Conservation (phyloP, 37 sponge, comb jelly and placozoan species). For the Geodia barretti region DNA sequence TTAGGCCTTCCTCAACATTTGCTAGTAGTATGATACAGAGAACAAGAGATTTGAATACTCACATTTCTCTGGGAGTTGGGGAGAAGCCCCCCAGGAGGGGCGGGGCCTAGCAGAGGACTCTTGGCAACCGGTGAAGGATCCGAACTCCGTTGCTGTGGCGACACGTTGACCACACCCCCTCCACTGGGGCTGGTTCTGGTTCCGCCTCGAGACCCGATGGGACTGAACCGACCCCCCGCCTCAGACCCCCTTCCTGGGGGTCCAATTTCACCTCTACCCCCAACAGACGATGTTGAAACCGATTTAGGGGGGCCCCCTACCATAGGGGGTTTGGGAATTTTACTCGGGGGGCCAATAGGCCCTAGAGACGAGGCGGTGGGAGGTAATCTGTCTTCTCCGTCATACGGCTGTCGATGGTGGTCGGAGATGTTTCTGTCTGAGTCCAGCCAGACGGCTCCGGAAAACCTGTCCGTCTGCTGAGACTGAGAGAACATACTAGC, state of each 20-base stretch:
- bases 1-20: too few relatives aligned
- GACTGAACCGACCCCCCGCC: conserved; percentile 30
- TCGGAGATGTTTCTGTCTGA: background rate
- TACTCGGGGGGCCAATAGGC: conserved; percentile 65
- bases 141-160: conserved; percentile 22
- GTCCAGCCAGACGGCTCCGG: background rate
- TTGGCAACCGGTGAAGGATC: conserved; percentile 50
- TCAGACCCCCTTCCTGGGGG: background rate
- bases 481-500: background rate
- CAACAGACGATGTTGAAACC: background rate
- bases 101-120: conserved; percentile 64
- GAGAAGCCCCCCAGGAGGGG: conserved; percentile 48
- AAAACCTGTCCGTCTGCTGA: background rate
- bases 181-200: conserved; percentile 37
- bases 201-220: conserved; percentile 6
- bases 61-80: conserved; percentile 21
- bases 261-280: background rate
- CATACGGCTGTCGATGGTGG: background rate
- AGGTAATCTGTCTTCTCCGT: conserved; percentile 20
- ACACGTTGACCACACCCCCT: background rate
- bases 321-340: background rate
- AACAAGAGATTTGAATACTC: too few relatives aligned
- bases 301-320: background rate
- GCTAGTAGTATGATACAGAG: too few relatives aligned
- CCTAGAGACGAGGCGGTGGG: conserved; percentile 26